A percentile compares a stretch with the other conserved stretches of the same genome.
Conservation (phyloP, 2,888 invertebrate species). For the Helobdella robusta region DNA sequence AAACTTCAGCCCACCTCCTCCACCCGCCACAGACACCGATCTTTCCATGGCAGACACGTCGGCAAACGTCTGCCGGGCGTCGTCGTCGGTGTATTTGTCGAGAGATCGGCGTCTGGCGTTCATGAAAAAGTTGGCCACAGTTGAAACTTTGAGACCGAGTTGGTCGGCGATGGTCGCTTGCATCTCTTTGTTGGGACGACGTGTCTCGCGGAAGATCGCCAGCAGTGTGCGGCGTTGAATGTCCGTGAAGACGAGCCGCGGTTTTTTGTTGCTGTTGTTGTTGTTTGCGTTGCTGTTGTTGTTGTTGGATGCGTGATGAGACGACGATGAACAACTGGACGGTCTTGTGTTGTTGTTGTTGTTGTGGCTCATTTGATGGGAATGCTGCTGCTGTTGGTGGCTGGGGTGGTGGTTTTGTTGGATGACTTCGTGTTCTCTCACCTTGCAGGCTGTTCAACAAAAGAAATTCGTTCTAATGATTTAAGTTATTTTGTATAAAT, state of each 20-base stretch:
- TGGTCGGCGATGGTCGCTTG: conserved; percentile 97
- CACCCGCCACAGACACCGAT: neutral
- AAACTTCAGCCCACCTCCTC: neutral
- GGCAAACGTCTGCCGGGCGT: neutral
- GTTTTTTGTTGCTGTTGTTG: no score
- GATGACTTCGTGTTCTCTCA: conserved; percentile 40
- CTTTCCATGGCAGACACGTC: neutral
- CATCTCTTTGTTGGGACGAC: conserved; percentile 98
- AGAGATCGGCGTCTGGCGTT: conserved; percentile 79
- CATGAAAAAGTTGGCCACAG: conserved; percentile 99
- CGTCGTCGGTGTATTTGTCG: conserved; percentile 86
- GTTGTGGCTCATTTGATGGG: neutral
- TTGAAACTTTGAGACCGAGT: conserved; percentile 88
- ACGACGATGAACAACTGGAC: conserved; percentile 43
- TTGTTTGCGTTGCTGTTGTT: no score
- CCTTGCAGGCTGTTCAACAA: conserved; percentile 79
- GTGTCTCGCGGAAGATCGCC: conserved; percentile 99
- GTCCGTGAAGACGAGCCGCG: conserved; percentile 98
- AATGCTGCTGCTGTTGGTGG: neutral
- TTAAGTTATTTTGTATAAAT: no score
- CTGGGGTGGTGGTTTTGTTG: conserved; percentile 18
- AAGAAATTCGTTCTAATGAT: no score
- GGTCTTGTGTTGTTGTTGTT: conserved; percentile 21
- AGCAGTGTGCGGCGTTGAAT: conserved; percentile 98
- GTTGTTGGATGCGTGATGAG: no score